These are phyloP conservation scores for Callopanchax toddi DNA, from an alignment of 2,113 vertebrate genomes.

Conservation along the genomic window DNA sequence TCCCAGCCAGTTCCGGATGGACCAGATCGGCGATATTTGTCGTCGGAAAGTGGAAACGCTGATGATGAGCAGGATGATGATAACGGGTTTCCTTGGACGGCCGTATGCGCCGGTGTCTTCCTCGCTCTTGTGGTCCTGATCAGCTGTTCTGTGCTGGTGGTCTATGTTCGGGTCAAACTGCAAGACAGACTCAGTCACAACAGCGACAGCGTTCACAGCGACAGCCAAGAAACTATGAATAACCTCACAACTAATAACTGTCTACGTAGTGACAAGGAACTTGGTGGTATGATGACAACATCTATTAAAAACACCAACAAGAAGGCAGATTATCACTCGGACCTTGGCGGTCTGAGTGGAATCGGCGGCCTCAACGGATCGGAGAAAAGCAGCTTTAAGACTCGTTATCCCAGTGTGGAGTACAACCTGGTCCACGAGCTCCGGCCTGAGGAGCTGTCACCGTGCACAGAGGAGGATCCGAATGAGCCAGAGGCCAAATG, in stretches of 20 bases:
- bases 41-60: conserved; percentile 67
- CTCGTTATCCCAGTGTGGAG: conserved; percentile 90
- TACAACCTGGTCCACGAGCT: conserved; percentile 95
- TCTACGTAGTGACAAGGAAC: conserved; percentile 90
- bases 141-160: conserved; percentile 86
- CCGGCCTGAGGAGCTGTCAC: conserved; percentile 81
- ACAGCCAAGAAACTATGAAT: conserved; percentile 95
- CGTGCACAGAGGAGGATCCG: conserved; percentile 79
- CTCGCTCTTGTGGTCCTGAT: conserved; percentile 91
- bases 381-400: conserved; percentile 90
- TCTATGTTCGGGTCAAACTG: conserved; percentile 88
- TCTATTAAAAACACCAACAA: conserved; percentile 99
- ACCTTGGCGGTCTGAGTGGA: conserved; percentile 74
- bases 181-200: conserved; percentile 84
- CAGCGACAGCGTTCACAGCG: conserved; percentile 82
- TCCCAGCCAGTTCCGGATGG: conserved; percentile 80
- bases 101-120: conserved; percentile 89
- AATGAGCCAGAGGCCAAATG: conserved; percentile 85
- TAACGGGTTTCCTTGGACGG: conserved; percentile 89
- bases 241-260: conserved; percentile 89
- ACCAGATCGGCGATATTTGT: conserved; percentile 82
- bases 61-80: conserved; percentile 70
- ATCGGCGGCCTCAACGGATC: conserved; percentile 63
- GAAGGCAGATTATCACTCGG: conserved; percentile 92
- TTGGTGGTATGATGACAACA: conserved; percentile 86